Evolutionary conservation across 2,797 vertebrate species (phyloP).

Genomic region (Dendrocincla fuliginosa): DNA sequence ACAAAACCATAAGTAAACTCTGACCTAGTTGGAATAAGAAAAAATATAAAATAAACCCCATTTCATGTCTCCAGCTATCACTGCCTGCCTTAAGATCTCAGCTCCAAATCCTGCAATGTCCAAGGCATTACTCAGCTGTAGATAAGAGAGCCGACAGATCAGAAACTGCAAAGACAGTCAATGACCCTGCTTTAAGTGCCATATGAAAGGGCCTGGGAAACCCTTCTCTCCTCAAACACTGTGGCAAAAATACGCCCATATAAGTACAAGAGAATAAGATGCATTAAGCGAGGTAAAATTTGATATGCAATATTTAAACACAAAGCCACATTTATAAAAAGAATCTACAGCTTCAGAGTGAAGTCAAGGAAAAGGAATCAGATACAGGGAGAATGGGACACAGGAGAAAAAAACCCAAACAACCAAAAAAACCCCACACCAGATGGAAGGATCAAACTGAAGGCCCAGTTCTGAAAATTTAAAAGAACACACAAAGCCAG

Average conservation of each 20-base stretch:
- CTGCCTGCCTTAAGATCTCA: background rate
- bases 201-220: background rate
- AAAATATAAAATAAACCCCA: background rate
- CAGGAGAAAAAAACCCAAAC: rapidly evolving
- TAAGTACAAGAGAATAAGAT: background rate
- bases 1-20: background rate
- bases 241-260: background rate
- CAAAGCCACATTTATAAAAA: background rate
- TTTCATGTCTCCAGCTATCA: background rate
- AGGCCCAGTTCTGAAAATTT: background rate
- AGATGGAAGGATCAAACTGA: background rate
- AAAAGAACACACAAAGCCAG: background rate
- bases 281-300: background rate
- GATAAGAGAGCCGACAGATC: background rate
- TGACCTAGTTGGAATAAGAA: background rate
- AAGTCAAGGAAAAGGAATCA: background rate
- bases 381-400: background rate
- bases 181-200: background rate
- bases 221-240: background rate
- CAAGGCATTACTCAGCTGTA: background rate
- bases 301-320: background rate
- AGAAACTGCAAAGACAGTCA: background rate
- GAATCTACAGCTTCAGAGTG: background rate
- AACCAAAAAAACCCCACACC: background rate
- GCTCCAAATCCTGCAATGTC: background rate